phyloP scores from a whole-genome alignment of 2,888 invertebrate genomes.

The Margaritifera margaritifera region DNA sequence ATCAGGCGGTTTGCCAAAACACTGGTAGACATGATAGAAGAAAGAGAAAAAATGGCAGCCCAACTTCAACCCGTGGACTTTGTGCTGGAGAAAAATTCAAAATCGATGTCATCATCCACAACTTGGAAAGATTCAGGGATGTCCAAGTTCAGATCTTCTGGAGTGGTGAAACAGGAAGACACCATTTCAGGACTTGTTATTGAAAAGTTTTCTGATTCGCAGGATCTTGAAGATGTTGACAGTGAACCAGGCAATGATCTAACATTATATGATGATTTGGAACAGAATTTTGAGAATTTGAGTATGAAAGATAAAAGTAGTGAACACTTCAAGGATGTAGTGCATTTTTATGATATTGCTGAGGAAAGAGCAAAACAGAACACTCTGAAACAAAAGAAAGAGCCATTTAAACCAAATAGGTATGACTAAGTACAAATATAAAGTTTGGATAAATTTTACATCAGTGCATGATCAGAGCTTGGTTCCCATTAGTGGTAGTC shows the following conservation, averaged over 20 bases:
- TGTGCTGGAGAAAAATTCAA: not conserved
- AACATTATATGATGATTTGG: constrained; percentile 1
- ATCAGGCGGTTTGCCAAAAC: constrained; percentile 15
- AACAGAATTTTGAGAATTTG: constrained; percentile 5
- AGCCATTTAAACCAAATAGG: constrained; percentile 8
- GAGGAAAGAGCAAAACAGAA: constrained; percentile 26
- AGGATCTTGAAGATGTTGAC: too few species aligned
- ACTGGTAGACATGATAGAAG: constrained; percentile 2
- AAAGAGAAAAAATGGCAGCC: not conserved
- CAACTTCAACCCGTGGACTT: not conserved
- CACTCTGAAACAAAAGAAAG: not conserved
- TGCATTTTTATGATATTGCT: constrained; percentile 37
- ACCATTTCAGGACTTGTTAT: too few species aligned
- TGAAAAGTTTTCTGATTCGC: too few species aligned
- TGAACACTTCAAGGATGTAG: not conserved
- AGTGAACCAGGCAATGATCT: too few species aligned
- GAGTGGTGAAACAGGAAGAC: too few species aligned
- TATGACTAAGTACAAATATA: not conserved
- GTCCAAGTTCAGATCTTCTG: too few species aligned
- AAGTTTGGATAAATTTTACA: too few species aligned
- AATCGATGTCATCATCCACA: too few species aligned
- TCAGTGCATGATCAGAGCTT: too few species aligned
- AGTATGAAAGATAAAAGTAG: not conserved
- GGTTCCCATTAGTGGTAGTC: too few species aligned
- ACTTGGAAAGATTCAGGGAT: too few species aligned